phyloP scores from a whole-genome alignment of 2,888 invertebrate genomes.

The Notocelia uddmanniana region DNA sequence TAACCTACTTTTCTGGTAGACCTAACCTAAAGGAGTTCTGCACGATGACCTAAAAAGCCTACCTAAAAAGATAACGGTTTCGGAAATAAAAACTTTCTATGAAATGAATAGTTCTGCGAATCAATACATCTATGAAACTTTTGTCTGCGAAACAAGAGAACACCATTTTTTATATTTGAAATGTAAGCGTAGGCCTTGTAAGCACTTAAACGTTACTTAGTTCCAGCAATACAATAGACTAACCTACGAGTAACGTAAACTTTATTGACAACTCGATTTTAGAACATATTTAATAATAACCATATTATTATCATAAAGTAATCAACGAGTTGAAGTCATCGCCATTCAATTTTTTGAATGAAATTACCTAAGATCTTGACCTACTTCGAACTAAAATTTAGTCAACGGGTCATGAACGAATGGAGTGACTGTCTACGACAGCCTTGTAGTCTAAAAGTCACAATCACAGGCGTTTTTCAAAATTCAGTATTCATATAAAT shows the following conservation, averaged over 20 bases:
- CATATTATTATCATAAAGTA: conserved; percentile 52
- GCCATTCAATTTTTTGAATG: conserved; percentile 71
- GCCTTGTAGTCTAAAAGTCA: conserved; percentile 71
- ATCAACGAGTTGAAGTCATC: conserved; percentile 51
- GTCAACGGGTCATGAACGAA: conserved; percentile 84
- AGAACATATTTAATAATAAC: background rate
- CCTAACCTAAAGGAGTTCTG: too few relatives aligned
- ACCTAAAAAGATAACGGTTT: too few relatives aligned
- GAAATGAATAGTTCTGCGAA: too few relatives aligned
- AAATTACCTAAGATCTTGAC: conserved; percentile 82
- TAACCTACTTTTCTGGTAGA: too few relatives aligned
- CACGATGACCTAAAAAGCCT: too few relatives aligned
- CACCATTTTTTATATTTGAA: too few relatives aligned
- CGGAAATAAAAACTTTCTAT: too few relatives aligned
- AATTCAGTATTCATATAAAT: conserved; percentile 53
- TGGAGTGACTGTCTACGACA: conserved; percentile 81
- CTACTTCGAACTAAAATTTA: conserved; percentile 79
- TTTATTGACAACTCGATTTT: background rate
- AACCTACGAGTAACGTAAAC: background rate
- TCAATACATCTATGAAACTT: too few relatives aligned
- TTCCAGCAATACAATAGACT: too few relatives aligned
- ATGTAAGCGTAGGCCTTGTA: too few relatives aligned
- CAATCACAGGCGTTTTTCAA: conserved; percentile 69
- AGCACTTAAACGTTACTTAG: too few relatives aligned
- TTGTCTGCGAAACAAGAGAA: too few relatives aligned